Percentiles rank a stretch among this genome's conserved stretches.
Evolutionary conservation across 2,113 vertebrate species (phyloP).

Genomic region (Phaethon lepturus): DNA sequence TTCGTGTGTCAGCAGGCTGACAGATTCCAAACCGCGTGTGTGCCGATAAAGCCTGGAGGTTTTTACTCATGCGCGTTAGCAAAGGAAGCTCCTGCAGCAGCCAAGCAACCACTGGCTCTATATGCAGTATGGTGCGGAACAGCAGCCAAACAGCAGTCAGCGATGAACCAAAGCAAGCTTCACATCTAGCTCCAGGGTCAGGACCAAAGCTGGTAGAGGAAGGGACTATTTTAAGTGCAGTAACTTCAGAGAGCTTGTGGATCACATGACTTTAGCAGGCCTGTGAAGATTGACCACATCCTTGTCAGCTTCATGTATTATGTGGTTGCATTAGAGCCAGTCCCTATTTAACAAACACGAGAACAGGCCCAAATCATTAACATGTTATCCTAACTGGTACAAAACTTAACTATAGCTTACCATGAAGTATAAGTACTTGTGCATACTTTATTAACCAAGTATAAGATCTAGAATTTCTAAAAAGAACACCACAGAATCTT

Average conservation of each 20-base stretch:
- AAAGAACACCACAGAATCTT: constrained; percentile 52
- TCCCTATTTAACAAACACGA: constrained; percentile 25
- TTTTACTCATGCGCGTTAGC: accelerated
- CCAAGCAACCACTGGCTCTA: background rate
- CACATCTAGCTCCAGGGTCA: background rate
- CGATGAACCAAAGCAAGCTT: background rate
- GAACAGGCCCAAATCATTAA: constrained; percentile 46
- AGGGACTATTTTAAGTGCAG: background rate
- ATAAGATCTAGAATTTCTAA: constrained; percentile 67
- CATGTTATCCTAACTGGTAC: constrained; percentile 54
- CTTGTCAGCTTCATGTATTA: background rate
- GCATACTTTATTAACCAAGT: constrained; percentile 66
- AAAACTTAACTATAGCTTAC: constrained; percentile 68
- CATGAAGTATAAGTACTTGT: constrained; percentile 56
- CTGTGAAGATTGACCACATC: background rate
- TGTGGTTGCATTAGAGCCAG: background rate
- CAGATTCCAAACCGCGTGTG: accelerated
- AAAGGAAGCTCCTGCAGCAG: background rate
- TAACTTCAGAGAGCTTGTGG: background rate
- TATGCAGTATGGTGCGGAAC: accelerated
- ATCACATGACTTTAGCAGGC: accelerated
- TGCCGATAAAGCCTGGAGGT: background rate
- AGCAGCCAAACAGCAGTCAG: background rate
- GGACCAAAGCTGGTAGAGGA: background rate
- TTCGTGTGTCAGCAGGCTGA: background rate